These are phyloP conservation scores for Drosophila mayri DNA, from an alignment of 1,140 invertebrate species.

Conservation along the genomic window DNA sequence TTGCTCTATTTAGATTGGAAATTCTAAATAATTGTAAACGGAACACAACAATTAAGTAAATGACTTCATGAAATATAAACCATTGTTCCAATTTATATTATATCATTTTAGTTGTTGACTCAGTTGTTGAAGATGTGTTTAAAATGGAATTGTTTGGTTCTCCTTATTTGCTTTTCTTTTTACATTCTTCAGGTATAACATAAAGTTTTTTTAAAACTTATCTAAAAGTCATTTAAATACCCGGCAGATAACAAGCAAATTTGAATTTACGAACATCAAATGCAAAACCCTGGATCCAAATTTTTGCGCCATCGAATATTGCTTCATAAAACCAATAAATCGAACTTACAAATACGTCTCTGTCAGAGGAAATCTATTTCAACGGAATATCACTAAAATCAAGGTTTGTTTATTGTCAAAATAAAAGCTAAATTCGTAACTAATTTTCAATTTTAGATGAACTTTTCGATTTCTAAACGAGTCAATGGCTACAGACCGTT, in stretches of 20 bases:
- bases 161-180: not conserved
- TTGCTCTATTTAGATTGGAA: not conserved
- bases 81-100: not conserved
- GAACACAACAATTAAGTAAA: not conserved
- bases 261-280: conserved; percentile 18
- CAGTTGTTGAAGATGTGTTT: not conserved
- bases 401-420: not conserved
- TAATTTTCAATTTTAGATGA: conserved; percentile 1
- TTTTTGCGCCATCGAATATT: conserved; percentile 25
- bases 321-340: conserved; percentile 26
- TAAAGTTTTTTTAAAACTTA: not conserved
- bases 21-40: not conserved
- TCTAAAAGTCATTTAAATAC: not conserved
- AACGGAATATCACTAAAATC: conserved; percentile 1
- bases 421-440: rapidly evolving
- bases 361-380: not conserved
- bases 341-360: conserved; percentile 28
- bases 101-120: not conserved
- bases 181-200: not conserved
- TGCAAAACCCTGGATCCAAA: not conserved
- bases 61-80: not conserved
- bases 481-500: conserved; percentile 3
- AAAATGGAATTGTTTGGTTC: not conserved
- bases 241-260: not conserved
- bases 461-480: conserved; percentile 7